Percentiles rank a stretch among this genome's conserved stretches.
These are phyloP conservation scores for Caenorhabditis sp. DNA, from an alignment of 2,888 invertebrate genomes.

Conservation along the genomic window DNA sequence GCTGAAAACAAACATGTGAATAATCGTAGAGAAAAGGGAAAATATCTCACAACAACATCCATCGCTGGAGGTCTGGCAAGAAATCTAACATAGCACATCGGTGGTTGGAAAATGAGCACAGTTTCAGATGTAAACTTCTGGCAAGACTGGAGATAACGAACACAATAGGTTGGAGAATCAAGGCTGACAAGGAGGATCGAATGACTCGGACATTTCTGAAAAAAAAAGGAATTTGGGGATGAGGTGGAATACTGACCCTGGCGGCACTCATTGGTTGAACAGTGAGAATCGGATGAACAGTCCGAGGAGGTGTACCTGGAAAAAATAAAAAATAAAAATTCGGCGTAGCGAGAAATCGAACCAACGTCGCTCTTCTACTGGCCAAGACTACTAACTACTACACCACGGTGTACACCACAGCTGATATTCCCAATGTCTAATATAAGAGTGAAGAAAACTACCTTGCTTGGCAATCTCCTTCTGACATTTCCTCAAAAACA, in stretches of 20 bases:
- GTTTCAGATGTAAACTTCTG: conserved; percentile 5
- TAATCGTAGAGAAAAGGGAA: neutral
- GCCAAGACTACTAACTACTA: too few species aligned
- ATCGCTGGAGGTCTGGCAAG: conserved; percentile 20
- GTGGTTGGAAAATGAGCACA: conserved; percentile 22
- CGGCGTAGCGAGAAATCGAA: conserved; percentile 3
- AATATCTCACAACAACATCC: neutral
- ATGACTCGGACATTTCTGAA: conserved; percentile 23
- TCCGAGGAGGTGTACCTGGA: neutral
- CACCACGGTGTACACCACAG: too few species aligned
- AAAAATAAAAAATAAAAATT: too few species aligned
- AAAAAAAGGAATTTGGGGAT: neutral
- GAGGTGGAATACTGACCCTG: neutral
- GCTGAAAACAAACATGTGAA: too few species aligned
- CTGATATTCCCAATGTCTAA: too few species aligned
- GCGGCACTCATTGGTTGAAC: neutral
- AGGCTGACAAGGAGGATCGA: conserved; percentile 21
- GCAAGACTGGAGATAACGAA: conserved; percentile 24
- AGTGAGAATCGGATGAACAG: neutral
- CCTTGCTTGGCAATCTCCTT: conserved; percentile 17
- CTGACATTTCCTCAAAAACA: conserved; percentile 32
- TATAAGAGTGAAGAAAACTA: too few species aligned
- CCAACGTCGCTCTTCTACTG: too few species aligned
- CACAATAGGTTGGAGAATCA: conserved; percentile 33
- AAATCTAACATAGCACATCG: conserved; percentile 19